Evolutionary conservation across 2,797 vertebrate species (phyloP).

Genomic region (Heliangelus exortis): DNA sequence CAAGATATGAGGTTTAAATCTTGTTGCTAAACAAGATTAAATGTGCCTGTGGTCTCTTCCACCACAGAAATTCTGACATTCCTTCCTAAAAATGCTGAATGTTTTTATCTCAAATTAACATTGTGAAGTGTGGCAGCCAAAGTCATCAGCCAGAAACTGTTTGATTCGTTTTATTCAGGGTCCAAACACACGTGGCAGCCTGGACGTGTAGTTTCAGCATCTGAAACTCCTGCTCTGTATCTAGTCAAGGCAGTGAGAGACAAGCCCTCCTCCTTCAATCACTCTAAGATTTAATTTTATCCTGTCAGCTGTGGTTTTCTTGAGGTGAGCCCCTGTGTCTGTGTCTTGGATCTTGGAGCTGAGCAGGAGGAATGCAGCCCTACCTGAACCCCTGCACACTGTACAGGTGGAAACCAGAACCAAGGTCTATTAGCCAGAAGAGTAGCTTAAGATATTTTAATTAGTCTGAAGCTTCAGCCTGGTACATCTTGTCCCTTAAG

Average conservation of each 20-base stretch:
- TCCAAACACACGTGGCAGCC: neutral
- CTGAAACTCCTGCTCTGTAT: neutral
- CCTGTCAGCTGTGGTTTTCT: neutral
- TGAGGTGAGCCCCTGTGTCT: neutral
- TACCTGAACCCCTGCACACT: neutral
- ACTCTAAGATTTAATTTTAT: neutral
- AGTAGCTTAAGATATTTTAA: neutral
- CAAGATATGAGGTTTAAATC: neutral
- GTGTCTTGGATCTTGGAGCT: neutral
- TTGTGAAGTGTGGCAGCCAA: neutral
- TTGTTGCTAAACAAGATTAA: neutral
- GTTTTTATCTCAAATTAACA: neutral
- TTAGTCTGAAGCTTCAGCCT: neutral
- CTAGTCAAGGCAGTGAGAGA: neutral
- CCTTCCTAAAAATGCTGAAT: neutral
- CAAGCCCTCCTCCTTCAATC: neutral
- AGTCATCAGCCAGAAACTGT: neutral
- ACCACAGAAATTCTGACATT: neutral
- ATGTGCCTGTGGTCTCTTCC: neutral
- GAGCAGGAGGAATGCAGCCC: neutral
- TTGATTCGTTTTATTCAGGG: neutral
- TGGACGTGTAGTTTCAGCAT: neutral
- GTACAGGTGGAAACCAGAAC: neutral
- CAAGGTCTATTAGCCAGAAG: neutral
- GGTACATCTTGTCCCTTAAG: neutral